A percentile compares a stretch with the other conserved stretches of the same genome.
These are phyloP conservation scores for Aphidoletes aphidimyza DNA, from an alignment of 2,888 invertebrate genomes.

Conservation along the genomic window DNA sequence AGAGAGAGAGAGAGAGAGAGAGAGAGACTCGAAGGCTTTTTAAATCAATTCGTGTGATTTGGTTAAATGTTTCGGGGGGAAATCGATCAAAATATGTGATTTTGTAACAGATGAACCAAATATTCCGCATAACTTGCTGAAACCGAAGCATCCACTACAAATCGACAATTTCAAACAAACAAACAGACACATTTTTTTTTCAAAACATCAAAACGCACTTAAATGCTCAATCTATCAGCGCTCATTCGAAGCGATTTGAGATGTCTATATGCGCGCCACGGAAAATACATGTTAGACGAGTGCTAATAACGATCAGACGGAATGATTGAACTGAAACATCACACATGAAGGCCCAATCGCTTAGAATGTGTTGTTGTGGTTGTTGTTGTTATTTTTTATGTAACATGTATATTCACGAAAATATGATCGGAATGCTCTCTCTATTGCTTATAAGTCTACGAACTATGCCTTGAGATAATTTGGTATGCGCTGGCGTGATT, in stretches of 20 bases:
- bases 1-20: background rate
- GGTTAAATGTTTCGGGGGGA: too few relatives aligned
- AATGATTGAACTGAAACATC: background rate
- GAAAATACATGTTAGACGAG: background rate
- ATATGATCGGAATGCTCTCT: too few relatives aligned
- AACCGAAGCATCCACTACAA: background rate
- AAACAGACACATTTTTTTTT: background rate
- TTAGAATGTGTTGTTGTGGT: too few relatives aligned
- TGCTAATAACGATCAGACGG: background rate
- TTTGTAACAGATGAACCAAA: slow-evolving; percentile 37
- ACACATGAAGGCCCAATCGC: background rate
- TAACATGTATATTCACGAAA: too few relatives aligned
- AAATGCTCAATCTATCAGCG: slow-evolving; percentile 4
- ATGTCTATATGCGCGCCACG: too few relatives aligned
- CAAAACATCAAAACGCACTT: slow-evolving; percentile 4
- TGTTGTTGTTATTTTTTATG: too few relatives aligned
- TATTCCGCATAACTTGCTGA: background rate
- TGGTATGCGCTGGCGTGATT: too few relatives aligned
- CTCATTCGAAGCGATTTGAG: background rate
- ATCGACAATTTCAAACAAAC: background rate
- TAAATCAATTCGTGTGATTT: too few relatives aligned
- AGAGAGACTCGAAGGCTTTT: background rate
- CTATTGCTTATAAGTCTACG: too few relatives aligned
- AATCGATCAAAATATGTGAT: background rate
- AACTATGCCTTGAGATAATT: too few relatives aligned